Base-by-base conservation (phyloP, 1,140 invertebrate species). In the Eupeodes corollae region DNA sequence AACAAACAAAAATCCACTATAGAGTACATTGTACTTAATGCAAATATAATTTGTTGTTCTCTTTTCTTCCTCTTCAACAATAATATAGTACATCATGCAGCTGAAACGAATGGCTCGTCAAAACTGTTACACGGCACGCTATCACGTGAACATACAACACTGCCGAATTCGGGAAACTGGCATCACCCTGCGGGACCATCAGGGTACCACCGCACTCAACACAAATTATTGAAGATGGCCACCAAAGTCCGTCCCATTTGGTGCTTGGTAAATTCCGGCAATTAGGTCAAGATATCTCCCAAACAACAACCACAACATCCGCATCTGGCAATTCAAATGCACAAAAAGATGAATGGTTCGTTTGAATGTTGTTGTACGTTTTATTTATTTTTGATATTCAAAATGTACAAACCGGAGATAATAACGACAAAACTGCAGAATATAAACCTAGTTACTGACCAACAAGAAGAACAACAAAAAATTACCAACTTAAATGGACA, bases 131-230 rank as follows among this genome's bases (percentile, higher is more conserved):
- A 70, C 58, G 74, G 63, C 56, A 71, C 63, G 46, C 57, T 67
- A 47, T 57, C 69, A 59, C 56, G 69, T 59, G 57, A 69, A 53
- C 61, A 63, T 38, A 67, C 68, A 57, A 60, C 69, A 57, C 57
- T 68, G 61, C 53, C 70, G 56, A 67, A 63, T 58, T 82, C 84
- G 86, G 86, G 86, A 90, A 90, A 91, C 86, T 88, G 83, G 86
- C 79, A 79, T 81, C 84, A 81, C 86, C 86, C 86, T 90, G 86
- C 79, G 86, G 85, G 83, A 83, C 83, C 75, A 77, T 75, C 77
- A 78, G 82, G 80, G 83, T 75, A 74, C 74, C 73, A 71, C 71
- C 71, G 74, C 72, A 67, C 62, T 59, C 63, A 59, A 66, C 63
- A 56, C 63, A 68, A 58, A 44, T 66, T 61, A 58, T 60, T 63